Percentiles rank a stretch among this genome's conserved stretches.
Evolutionary conservation across 2,888 invertebrate genomes (phyloP).

Genomic region (Caenorhabditis sp.): DNA sequence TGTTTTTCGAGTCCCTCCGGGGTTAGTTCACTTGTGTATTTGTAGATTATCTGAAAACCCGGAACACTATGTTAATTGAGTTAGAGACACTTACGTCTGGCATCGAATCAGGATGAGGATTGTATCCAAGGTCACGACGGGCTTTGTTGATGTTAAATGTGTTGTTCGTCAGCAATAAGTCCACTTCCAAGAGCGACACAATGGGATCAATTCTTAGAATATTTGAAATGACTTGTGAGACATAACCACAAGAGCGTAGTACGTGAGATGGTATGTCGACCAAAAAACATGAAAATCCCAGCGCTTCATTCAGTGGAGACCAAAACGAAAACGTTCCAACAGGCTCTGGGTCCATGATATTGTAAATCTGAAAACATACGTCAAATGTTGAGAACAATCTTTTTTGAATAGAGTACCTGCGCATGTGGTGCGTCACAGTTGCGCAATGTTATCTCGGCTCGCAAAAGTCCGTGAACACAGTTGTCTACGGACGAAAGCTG

Average conservation of each 20-base stretch:
- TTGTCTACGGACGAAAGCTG: conserved; percentile 44
- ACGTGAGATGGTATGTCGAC: no score
- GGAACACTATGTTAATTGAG: background rate
- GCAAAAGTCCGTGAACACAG: conserved; percentile 44
- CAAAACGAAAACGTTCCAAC: conserved; percentile 44
- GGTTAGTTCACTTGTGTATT: no score
- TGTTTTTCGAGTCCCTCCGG: no score
- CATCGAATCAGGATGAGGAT: conserved; percentile 26
- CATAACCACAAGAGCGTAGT: no score
- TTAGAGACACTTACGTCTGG: conserved; percentile 2
- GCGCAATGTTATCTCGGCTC: conserved; percentile 19
- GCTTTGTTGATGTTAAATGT: conserved; percentile 36
- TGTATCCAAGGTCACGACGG: conserved; percentile 14
- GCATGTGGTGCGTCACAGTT: conserved; percentile 1
- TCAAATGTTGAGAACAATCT: background rate
- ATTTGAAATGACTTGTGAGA: no score
- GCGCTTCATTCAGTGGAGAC: conserved; percentile 19
- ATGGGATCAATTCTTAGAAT: conserved; percentile 13
- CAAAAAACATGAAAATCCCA: conserved; percentile 11
- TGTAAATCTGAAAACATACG: conserved; percentile 42
- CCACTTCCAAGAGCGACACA: conserved; percentile 23
- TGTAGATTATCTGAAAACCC: background rate
- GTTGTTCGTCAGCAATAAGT: conserved; percentile 17
- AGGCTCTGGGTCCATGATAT: conserved; percentile 36
- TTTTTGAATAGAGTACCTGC: conserved; percentile 6